Conservation (phyloP, 2,113 vertebrate species). For the Riparia riparia region DNA sequence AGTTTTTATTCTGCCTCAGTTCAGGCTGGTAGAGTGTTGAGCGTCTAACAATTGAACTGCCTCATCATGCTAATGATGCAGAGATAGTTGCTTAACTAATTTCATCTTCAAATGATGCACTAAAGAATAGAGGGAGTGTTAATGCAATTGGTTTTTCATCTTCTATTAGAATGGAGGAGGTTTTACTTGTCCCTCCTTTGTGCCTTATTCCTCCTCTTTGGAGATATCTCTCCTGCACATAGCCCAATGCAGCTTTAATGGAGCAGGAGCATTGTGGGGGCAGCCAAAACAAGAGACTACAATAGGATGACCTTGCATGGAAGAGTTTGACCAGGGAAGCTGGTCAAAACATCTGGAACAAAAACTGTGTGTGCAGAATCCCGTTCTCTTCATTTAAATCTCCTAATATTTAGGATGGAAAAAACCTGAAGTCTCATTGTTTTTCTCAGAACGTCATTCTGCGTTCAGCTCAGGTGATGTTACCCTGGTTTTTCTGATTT, state of each 20-base stretch:
- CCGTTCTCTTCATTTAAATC: background rate
- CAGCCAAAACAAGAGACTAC: background rate
- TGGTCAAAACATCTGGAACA: background rate
- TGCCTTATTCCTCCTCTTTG: background rate
- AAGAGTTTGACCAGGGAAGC: background rate
- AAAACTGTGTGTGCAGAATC: fast-evolving
- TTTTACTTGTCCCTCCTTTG: background rate
- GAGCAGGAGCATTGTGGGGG: too few relatives aligned
- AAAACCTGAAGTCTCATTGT: background rate
- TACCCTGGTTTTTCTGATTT: too few relatives aligned
- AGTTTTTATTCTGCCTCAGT: background rate
- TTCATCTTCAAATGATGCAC: background rate
- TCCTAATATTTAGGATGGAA: background rate
- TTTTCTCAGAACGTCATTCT: background rate
- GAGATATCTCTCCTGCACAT: background rate
- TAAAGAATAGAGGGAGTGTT: background rate
- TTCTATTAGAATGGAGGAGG: background rate
- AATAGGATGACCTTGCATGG: background rate
- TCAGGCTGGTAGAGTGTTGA: background rate
- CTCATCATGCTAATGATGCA: background rate
- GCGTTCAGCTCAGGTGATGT: background rate
- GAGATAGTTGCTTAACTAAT: background rate
- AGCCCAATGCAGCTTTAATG: background rate
- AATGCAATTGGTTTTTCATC: background rate
- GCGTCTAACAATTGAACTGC: background rate